Conservation (phyloP, 2,113 vertebrate genomes). For the Antechinus stuartii region DNA sequence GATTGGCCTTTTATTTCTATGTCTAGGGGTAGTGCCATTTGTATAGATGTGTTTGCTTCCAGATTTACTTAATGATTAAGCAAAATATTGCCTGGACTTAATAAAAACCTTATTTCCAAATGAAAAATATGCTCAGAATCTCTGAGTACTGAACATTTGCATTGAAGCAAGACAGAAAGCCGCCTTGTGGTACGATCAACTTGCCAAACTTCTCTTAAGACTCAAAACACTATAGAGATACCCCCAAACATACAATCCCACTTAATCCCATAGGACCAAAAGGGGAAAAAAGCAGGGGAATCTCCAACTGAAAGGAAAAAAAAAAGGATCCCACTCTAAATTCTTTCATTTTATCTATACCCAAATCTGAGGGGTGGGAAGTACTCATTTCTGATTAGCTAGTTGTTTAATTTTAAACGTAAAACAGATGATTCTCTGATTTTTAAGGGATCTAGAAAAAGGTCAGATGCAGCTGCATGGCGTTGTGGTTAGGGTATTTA, state of each 20-base stretch:
- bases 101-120: slow-evolving; percentile 12
- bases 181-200: not conserved
- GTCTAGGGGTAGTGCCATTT: slow-evolving; percentile 31
- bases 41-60: slow-evolving; percentile 61
- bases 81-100: slow-evolving; percentile 56
- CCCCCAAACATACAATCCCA: not conserved
- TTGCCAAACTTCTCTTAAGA: not conserved
- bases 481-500: not conserved
- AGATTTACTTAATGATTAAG: slow-evolving; percentile 67
- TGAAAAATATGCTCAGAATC: not conserved
- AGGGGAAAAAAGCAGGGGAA: not conserved
- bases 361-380: not conserved
- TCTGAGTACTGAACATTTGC: not conserved
- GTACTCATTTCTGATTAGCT: not conserved
- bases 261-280: not conserved
- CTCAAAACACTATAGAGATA: not conserved
- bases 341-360: not conserved
- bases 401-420: not conserved
- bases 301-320: not conserved
- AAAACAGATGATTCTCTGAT: not conserved
- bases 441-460: not conserved
- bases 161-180: not conserved
- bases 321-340: not conserved
- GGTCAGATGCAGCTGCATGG: not conserved
- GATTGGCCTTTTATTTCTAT: slow-evolving; percentile 58